Conservation (phyloP, 35 echinoderm and acorn worm genomes). For the Holothuria glaberrima region DNA sequence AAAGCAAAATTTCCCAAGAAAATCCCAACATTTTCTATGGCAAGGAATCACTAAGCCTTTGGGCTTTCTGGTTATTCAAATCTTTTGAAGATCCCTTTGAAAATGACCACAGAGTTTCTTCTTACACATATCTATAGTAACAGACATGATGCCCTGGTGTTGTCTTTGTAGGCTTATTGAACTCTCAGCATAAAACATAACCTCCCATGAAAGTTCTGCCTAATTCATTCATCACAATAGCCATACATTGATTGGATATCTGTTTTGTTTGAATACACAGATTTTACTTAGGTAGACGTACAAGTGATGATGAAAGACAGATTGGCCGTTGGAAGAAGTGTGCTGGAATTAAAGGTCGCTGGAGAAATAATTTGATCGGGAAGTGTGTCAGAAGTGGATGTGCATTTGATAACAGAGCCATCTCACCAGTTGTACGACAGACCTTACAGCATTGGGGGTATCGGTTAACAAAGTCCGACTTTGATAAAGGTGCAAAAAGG, state of each 20-base stretch:
- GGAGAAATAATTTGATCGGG: conserved; percentile 89
- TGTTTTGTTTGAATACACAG: conserved; percentile 16
- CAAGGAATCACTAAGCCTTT: too few relatives aligned
- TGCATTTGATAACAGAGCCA: conserved; percentile 76
- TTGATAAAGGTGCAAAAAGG: conserved; percentile 78
- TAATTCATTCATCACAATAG: too few relatives aligned
- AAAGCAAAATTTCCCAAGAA: too few relatives aligned
- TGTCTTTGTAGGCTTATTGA: too few relatives aligned
- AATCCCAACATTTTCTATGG: too few relatives aligned
- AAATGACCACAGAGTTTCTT: too few relatives aligned
- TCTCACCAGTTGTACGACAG: conserved; percentile 87
- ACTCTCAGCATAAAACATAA: too few relatives aligned
- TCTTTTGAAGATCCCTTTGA: too few relatives aligned
- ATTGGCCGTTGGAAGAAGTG: conserved; percentile 78
- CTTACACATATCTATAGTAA: too few relatives aligned
- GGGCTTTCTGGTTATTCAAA: too few relatives aligned
- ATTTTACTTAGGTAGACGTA: conserved; percentile 84
- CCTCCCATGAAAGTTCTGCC: too few relatives aligned
- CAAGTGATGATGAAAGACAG: conserved; percentile 85
- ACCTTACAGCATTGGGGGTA: conserved; percentile 93
- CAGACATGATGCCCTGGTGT: too few relatives aligned
- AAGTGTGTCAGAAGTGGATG: conserved; percentile 76
- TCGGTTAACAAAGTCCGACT: conserved; percentile 74
- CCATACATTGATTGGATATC: neutral
- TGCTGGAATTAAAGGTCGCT: conserved; percentile 82